Conservation (phyloP, 2,888 invertebrate species). For the Trichacis sp. region DNA sequence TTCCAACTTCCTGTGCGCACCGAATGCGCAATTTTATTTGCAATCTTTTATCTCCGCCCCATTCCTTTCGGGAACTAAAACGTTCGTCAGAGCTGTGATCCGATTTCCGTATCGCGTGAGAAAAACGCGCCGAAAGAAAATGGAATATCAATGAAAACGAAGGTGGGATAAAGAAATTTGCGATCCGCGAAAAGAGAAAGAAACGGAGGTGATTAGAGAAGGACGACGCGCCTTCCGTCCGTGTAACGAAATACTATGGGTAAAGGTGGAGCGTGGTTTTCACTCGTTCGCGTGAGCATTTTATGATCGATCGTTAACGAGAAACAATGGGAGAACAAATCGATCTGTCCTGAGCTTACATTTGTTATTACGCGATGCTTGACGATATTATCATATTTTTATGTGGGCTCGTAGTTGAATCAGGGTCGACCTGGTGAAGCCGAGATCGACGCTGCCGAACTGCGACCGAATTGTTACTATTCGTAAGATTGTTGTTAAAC, state of each 20-base stretch:
- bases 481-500: constrained; percentile 68
- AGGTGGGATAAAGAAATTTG: too few species aligned
- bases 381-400: constrained; percentile 68
- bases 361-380: constrained; percentile 68
- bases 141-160: too few species aligned
- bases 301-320: constrained; percentile 43
- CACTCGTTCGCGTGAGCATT: constrained; percentile 53
- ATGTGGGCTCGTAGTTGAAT: constrained; percentile 62
- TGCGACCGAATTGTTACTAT: constrained; percentile 67
- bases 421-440: constrained; percentile 56
- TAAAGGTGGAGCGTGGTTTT: constrained; percentile 51
- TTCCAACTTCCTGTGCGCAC: constrained; percentile 13
- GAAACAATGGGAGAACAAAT: constrained; percentile 42
- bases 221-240: constrained; percentile 57
- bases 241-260: constrained; percentile 44
- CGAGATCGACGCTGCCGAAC: constrained; percentile 58
- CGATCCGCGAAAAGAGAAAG: constrained; percentile 27
- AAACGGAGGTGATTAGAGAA: constrained; percentile 36
- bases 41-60: constrained; percentile 14
- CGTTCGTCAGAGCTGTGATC: constrained; percentile 59
- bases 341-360: constrained; percentile 67
- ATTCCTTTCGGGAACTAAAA: constrained; percentile 27
- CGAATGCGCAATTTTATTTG: constrained; percentile 19
- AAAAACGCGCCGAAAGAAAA: constrained; percentile 12
- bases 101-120: constrained; percentile 43